Evolutionary conservation across 2,797 vertebrate species (phyloP).

Genomic region (Coregonus sp.): DNA sequence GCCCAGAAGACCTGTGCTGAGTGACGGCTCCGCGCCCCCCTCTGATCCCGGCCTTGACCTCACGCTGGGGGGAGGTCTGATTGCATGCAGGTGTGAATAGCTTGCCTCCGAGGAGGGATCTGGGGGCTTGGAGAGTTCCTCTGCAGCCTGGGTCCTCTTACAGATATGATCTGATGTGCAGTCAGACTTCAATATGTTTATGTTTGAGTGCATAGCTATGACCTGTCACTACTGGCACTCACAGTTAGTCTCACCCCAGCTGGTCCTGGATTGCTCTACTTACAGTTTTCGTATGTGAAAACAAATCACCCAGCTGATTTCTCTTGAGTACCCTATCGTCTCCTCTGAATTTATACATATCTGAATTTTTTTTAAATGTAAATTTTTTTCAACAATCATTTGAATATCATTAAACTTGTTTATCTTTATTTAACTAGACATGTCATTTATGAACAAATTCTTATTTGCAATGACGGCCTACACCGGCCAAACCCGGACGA

Average conservation of each 20-base stretch:
- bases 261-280: conserved; percentile 1
- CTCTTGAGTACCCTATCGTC: too few relatives aligned
- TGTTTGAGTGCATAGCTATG: conserved; percentile 19
- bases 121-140: conserved; percentile 12
- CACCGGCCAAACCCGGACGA: too few relatives aligned
- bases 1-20: conserved; percentile 42
- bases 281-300: background rate
- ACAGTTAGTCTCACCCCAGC: conserved; percentile 10
- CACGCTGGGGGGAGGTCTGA: conserved; percentile 13
- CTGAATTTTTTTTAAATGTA: too few relatives aligned
- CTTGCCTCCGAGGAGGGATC: conserved; percentile 32
- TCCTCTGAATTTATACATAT: too few relatives aligned
- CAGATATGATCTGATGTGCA: conserved; percentile 28
- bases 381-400: too few relatives aligned
- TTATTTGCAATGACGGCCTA: too few relatives aligned
- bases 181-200: conserved; percentile 60
- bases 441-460: too few relatives aligned
- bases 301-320: too few relatives aligned
- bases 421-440: too few relatives aligned
- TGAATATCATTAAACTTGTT: too few relatives aligned
- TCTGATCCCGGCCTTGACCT: conserved; percentile 39
- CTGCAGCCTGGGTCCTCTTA: conserved; percentile 28
- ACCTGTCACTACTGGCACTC: conserved; percentile 28
- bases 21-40: conserved; percentile 26
- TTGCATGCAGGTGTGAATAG: conserved; percentile 56